Conservation (phyloP, 2,888 invertebrate genomes). For the Geotrupes spiniger region DNA sequence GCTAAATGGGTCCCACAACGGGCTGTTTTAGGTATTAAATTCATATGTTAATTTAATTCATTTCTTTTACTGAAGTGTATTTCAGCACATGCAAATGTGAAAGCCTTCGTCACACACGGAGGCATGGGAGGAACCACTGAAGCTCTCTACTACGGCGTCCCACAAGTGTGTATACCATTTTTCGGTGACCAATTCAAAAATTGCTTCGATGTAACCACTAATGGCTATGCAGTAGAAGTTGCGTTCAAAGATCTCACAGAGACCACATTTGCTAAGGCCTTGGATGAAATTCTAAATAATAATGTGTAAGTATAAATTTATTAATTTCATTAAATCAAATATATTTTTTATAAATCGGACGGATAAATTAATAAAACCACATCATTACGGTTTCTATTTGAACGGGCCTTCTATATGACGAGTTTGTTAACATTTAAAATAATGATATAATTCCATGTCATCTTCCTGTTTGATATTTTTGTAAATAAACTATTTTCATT, state of each 20-base stretch:
- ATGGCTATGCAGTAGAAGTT: constrained; percentile 1
- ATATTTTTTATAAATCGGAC: too few relatives aligned
- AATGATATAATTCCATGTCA: too few relatives aligned
- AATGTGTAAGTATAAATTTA: background rate
- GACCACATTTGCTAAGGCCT: background rate
- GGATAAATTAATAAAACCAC: too few relatives aligned
- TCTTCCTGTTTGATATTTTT: too few relatives aligned
- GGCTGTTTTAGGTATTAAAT: constrained; percentile 30
- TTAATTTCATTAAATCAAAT: too few relatives aligned
- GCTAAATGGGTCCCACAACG: constrained; percentile 66
- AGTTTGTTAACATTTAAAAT: too few relatives aligned
- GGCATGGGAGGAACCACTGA: constrained; percentile 58
- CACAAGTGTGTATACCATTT: constrained; percentile 28
- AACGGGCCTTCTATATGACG: too few relatives aligned
- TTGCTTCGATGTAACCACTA: constrained; percentile 9
- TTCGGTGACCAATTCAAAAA: constrained; percentile 28
- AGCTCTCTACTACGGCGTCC: constrained; percentile 45
- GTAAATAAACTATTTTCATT: background rate
- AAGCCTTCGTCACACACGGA: constrained; percentile 58
- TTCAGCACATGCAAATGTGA: constrained; percentile 54
- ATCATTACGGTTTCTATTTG: too few relatives aligned
- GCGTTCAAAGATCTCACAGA: background rate
- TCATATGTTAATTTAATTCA: background rate
- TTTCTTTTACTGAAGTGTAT: background rate
- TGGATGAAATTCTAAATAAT: background rate